A percentile compares a stretch with the other conserved stretches of the same genome.
Evolutionary conservation across 2,113 vertebrate species (phyloP).

Genomic region (Phainopepla nitens): DNA sequence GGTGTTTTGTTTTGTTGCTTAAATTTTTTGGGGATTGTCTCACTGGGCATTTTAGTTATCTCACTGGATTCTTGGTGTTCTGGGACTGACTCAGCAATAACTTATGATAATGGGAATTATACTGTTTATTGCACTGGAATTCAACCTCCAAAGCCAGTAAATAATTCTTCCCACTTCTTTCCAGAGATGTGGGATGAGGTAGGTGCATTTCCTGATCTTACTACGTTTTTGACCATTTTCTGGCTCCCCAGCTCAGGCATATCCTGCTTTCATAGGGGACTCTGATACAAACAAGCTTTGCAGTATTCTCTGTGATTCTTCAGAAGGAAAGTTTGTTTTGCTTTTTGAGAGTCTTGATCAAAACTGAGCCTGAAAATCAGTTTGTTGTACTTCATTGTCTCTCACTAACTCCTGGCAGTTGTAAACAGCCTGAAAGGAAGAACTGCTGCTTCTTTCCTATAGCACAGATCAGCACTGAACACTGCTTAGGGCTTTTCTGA

Average conservation of each 20-base stretch:
- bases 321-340: neutral
- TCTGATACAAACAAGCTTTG: neutral
- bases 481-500: neutral
- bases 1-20: neutral
- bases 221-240: rapidly evolving
- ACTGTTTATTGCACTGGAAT: neutral
- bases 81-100: neutral
- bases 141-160: neutral
- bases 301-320: neutral
- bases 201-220: neutral
- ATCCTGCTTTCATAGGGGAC: neutral
- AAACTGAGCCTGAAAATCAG: neutral
- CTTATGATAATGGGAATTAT: neutral
- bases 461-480: neutral
- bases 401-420: neutral
- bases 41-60: neutral
- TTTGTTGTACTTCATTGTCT: neutral
- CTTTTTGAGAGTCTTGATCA: neutral
- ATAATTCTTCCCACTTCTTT: neutral
- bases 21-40: neutral
- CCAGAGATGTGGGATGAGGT: neutral
- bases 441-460: neutral
- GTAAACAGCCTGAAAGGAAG: neutral
- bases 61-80: neutral
- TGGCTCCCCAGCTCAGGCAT: neutral